Conservation (phyloP, 2,113 vertebrate genomes). For the Anarrhichthys ocellatus region DNA sequence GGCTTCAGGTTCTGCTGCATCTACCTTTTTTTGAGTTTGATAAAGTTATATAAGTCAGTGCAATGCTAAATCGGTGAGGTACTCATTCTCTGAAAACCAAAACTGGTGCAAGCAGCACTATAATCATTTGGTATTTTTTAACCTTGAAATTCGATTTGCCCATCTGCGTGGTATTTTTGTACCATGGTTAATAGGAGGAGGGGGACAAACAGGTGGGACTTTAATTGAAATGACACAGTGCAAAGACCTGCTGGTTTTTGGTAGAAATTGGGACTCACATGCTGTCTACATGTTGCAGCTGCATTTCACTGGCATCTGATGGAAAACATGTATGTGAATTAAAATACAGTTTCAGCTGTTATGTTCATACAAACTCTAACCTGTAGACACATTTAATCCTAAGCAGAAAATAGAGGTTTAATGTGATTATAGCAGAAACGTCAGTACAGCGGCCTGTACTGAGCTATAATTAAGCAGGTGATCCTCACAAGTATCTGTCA, state of each 20-base stretch:
- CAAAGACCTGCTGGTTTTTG: not conserved
- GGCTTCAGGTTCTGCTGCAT: not conserved
- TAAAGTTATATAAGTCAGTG: not conserved
- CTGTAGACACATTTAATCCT: not conserved
- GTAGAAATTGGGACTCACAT: not conserved
- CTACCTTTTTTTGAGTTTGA: not conserved
- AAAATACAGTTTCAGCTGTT: not conserved
- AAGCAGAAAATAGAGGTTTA: not conserved
- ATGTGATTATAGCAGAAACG: not conserved
- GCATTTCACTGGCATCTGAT: not conserved
- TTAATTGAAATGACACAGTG: constrained; percentile 7
- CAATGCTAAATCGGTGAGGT: not conserved
- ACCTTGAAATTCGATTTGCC: not conserved
- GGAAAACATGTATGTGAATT: not conserved
- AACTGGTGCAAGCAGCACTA: not conserved
- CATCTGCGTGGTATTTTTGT: not conserved
- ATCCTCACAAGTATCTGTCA: constrained; percentile 4
- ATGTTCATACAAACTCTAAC: not conserved
- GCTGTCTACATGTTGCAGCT: not conserved
- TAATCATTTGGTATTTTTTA: not conserved
- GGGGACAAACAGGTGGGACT: not conserved
- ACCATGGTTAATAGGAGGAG: not conserved
- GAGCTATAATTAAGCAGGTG: constrained; percentile 12
- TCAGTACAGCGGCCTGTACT: not conserved
- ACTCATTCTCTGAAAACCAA: not conserved